Evolutionary conservation across 2,888 invertebrate genomes (phyloP), one percentile per base, ranked within the genome.

Genomic region (Hymenopus coronatus): DNA sequence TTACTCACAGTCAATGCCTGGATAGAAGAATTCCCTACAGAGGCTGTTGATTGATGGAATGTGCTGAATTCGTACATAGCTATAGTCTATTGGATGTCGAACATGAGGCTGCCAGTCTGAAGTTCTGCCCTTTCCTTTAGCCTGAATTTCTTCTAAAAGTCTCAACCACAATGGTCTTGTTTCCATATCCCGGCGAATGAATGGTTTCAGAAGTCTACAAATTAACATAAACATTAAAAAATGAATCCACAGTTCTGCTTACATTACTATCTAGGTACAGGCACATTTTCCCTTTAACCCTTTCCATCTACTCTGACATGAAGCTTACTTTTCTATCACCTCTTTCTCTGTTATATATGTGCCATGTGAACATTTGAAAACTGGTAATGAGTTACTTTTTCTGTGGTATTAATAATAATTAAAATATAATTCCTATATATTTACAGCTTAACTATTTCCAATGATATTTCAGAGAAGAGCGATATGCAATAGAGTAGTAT

Each of bases 21-120:
- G 97, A 98, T 98, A 98, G 93, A 98, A 98, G 93, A 96, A 96
- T 92, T 96, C 96, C 90, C 96, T 95, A 90, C 97, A 97, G 27
- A 98, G 94, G 89, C 95, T 96, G 93, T 98, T 98, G 90, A 98
- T 96, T 0, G 97, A 97, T 1, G 98, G 96, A 91, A 98, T 96
- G 92, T 98, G 98, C 92, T 98, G 97, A 0, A 98, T 97, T 82
- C 97, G 95, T 28, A 98, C 96, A 92, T 98, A 98, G 91, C 97
- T 97, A 93, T 96, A 98, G 94, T 98, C 98, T 20, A 98, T 94
- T 0, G 97, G 94, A 3, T 95, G 94, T 89, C 94, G 94, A 6
- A 93, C 90, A 90, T 95, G 93, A 90, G 94, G 90, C 87, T 91
- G 94, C 94, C 94, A 92, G 25, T 90, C 89, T 0, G 91, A 90